Base-by-base conservation (phyloP, 2,113 vertebrate species). In the Falcunculus frontatus region DNA sequence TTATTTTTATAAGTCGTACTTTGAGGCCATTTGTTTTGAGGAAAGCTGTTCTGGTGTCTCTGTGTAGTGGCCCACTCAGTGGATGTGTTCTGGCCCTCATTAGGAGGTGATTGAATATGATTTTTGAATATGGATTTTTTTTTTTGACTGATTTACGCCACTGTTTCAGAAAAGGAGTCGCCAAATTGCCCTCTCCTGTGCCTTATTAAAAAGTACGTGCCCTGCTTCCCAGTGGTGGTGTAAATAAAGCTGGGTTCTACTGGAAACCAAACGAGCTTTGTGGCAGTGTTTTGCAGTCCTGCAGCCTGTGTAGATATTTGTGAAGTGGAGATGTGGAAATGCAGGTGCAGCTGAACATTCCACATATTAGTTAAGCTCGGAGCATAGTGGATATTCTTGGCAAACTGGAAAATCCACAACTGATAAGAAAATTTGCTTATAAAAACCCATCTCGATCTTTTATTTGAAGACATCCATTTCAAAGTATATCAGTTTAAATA, bases 1-100 rank as follows among this genome's bases (percentile, higher is more conserved):
- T 26, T 22, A 4, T 20, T 64, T 20, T 35, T 3, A 0, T 18
- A 9, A 39, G 8, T 23, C 3, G 0, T 47, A 1, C 3, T 59
- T n/a, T 1, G 30, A 75, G n/a, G 37, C 41, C 11, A 0, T 39
- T 59, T 23, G 7, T 39, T 62, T 16, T 21, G 55, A 81, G 50
- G 25, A 42, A 30, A 26, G 25, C 27, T 60, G 11, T 27, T 27
- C 8, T 13, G 50, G 9, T 14, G 4, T 20, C 15, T 74, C 11
- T 49, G 6, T 52, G 0, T 23, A 26, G 33, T 2, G 29, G 19
- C 6, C 10, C 2, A 0, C 29, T 21, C 37, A 26, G 44, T 6
- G 7, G 9, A 3, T 11, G 11, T 30, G 5, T 52, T 50, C 68
- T 27, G 37, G 16, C 29, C 8, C 26, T 68, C 1, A 0, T 49